phyloP scores from a whole-genome alignment of 2,113 vertebrate genomes.

The Agapornis roseicollis region DNA sequence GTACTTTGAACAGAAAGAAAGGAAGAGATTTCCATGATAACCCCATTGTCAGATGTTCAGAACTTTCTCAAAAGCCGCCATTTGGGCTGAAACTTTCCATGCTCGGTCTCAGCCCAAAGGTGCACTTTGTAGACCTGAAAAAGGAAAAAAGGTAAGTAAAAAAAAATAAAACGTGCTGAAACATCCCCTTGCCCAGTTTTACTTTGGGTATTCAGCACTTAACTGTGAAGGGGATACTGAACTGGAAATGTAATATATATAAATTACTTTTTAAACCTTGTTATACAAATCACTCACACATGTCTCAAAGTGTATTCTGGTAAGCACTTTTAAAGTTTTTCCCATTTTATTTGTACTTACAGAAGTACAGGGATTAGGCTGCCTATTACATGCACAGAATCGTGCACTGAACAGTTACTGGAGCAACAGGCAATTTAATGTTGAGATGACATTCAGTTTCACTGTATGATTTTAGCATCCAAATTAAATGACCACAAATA shows the following conservation, averaged over 20 bases:
- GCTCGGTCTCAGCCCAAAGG: slow-evolving; percentile 71
- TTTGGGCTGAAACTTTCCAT: slow-evolving; percentile 72
- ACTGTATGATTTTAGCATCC: background rate
- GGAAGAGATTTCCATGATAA: slow-evolving; percentile 67
- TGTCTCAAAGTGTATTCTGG: background rate
- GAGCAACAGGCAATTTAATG: background rate
- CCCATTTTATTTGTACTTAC: background rate
- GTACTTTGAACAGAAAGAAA: slow-evolving; percentile 63
- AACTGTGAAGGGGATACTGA: slow-evolving; percentile 22
- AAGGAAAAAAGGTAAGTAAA: slow-evolving; percentile 72
- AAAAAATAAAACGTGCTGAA: slow-evolving; percentile 66
- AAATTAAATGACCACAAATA: background rate
- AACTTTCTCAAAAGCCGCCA: slow-evolving; percentile 71
- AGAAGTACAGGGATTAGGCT: background rate
- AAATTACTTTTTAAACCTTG: background rate
- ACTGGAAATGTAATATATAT: slow-evolving; percentile 46
- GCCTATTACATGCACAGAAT: background rate
- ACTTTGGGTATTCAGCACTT: slow-evolving; percentile 60
- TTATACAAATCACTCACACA: background rate
- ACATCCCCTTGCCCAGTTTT: slow-evolving; percentile 60
- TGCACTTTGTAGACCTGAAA: slow-evolving; percentile 70
- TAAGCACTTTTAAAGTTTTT: background rate
- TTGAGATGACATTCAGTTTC: background rate
- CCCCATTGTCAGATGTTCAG: slow-evolving; percentile 70
- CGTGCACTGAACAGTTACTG: background rate